Percentiles rank a stretch among this genome's conserved stretches.
phyloP scores from a whole-genome alignment of 2,888 invertebrate genomes.

The Eupithecia subfuscata region DNA sequence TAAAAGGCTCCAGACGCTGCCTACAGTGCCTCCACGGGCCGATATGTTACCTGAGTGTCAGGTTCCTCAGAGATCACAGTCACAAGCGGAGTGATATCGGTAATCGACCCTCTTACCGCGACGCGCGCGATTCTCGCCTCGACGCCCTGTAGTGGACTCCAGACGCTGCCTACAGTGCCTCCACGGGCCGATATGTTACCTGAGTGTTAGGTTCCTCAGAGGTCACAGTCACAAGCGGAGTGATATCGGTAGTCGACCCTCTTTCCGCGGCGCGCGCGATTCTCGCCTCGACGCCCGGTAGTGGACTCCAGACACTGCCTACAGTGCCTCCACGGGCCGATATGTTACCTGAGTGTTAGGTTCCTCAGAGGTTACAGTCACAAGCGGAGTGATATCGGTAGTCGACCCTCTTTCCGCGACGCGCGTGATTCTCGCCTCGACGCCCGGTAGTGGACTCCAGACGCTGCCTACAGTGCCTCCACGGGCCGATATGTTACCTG shows the following conservation, averaged over 20 bases:
- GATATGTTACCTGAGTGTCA: conserved; percentile 69
- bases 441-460: conserved; percentile 90
- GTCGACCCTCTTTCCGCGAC: conserved; percentile 48
- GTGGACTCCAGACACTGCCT: conserved; percentile 89
- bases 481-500: conserved; percentile 77
- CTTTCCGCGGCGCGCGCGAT: conserved; percentile 67
- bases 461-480: conserved; percentile 86
- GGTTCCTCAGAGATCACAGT: conserved; percentile 63
- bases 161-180: conserved; percentile 87
- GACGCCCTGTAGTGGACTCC: conserved; percentile 90
- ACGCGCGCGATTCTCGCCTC: conserved; percentile 81
- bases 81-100: conserved; percentile 57
- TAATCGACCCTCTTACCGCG: conserved; percentile 48
- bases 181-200: conserved; percentile 79
- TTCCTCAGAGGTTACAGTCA: conserved; percentile 63
- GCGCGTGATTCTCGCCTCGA: conserved; percentile 83
- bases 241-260: conserved; percentile 45
- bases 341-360: conserved; percentile 70
- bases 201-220: conserved; percentile 56
- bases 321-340: conserved; percentile 80
- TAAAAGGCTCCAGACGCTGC: conserved; percentile 91
- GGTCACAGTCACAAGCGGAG: conserved; percentile 67
- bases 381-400: conserved; percentile 54
- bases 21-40: conserved; percentile 81
- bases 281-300: conserved; percentile 87